Evolutionary conservation across 1,140 invertebrate genomes (phyloP).

Genomic region (Helicoverpa armigera): DNA sequence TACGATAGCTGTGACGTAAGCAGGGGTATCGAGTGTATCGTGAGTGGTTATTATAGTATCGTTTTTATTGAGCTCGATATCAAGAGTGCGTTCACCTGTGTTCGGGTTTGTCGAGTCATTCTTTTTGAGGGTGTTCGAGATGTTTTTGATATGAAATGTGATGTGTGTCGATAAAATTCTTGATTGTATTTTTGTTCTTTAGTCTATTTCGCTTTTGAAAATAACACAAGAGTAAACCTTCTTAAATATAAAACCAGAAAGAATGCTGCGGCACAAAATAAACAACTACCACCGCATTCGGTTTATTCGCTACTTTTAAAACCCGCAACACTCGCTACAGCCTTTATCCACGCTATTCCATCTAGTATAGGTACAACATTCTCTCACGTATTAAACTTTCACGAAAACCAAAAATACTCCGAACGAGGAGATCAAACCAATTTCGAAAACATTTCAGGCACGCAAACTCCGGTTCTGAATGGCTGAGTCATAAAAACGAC

Average conservation of each 20-base stretch:
- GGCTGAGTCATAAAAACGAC: constrained; percentile 48
- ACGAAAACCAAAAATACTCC: constrained; percentile 48
- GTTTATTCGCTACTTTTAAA: constrained; percentile 29
- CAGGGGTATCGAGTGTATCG: constrained; percentile 21
- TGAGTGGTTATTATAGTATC: constrained; percentile 39
- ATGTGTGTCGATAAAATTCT: not conserved
- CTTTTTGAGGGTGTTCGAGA: constrained; percentile 5
- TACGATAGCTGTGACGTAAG: constrained; percentile 33
- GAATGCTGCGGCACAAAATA: not conserved
- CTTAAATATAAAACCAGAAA: constrained; percentile 10
- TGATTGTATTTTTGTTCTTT: too few species aligned
- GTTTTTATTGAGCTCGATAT: constrained; percentile 8
- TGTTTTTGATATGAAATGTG: not conserved
- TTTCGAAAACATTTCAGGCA: constrained; percentile 49
- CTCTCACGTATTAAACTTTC: constrained; percentile 48
- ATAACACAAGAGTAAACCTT: too few species aligned
- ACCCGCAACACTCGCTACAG: not conserved
- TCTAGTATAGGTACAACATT: constrained; percentile 38
- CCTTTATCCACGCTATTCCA: constrained; percentile 10
- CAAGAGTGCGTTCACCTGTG: constrained; percentile 14
- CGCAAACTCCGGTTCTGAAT: constrained; percentile 46
- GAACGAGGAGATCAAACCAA: constrained; percentile 47
- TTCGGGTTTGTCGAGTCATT: not conserved
- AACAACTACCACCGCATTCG: not conserved
- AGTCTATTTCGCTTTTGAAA: too few species aligned